Evolutionary conservation across 2,888 invertebrate genomes (phyloP), one percentile per base, ranked within the genome.

Genomic region (Yponomeuta plumbellus): DNA sequence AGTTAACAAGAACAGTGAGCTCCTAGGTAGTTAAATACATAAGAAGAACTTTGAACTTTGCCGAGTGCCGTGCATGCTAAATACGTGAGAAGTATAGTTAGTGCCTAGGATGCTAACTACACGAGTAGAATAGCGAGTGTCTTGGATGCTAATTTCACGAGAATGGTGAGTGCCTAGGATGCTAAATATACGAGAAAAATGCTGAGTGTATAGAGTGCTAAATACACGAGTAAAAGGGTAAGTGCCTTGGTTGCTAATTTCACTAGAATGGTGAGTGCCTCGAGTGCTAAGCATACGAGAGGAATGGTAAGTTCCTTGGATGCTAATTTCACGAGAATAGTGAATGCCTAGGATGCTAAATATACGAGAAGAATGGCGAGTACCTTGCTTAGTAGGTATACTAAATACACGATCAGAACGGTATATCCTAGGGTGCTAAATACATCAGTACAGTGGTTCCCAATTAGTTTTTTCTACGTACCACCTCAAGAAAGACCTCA

Each of bases 241-340:
- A 34, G 34, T 34, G 34, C 34, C 8, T n/a, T n/a, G n/a, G n/a
- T n/a, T n/a, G n/a, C n/a, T n/a, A n/a, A n/a, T n/a, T n/a, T n/a
- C n/a, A n/a, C n/a, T n/a, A n/a, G n/a, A n/a, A n/a, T n/a, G n/a
- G n/a, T n/a, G n/a, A n/a, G 4, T 65, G 21, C 4, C n/a, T n/a
- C n/a, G n/a, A n/a, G n/a, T n/a, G n/a, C n/a, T n/a, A 99, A 93
- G 99, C 99, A 86, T 99, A 99, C 84, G 98, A 99, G 92, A 99
- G 99, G 89, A 98, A 98, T 92, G 98, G 98, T 98, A 80, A 92
- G 92, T 22, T 10, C 8, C 11, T 52, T 1, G 17, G n/a, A n/a
- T n/a, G n/a, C n/a, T n/a, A n/a, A n/a, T n/a, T n/a, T n/a, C n/a
- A n/a, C 92, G 99, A 99, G 88, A 98, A 98, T 92, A 98, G 98